Evolutionary conservation across 2,113 vertebrate species (phyloP), one percentile per base, ranked within the genome.

Genomic region (Thamnophis sirtalis): DNA sequence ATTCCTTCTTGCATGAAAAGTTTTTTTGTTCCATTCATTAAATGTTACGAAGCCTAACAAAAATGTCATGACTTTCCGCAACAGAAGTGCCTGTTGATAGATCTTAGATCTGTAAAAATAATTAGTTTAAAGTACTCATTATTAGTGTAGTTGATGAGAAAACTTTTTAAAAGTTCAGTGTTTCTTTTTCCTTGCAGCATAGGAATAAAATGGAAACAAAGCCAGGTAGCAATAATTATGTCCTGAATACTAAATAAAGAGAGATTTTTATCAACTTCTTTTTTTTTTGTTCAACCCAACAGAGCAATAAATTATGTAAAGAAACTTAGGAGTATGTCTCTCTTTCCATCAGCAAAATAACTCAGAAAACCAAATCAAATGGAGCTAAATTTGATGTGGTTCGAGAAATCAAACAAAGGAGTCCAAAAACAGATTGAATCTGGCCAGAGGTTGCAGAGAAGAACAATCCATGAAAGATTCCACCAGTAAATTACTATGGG

Each of bases 61-160:
- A 87, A 92, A 90, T 93, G n/a, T 85, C 89, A 38, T 87, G 85
- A 92, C 1, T 0, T 87, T 88, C 89, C 88, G 93, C 92, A 89
- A 93, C 93, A 95, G 93, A 89, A 90, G 53, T 2, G 54, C 50
- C 55, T 51, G 56, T 43, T 17, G 3, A 90, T 91, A 28, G 95
- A 94, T 90, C 93, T 92, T 92, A 92, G 91, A 95, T 94, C 86
- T 60, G 91, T 94, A 91, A 60, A 93, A 92, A 90, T 51, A 55
- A 86, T 91, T 94, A 92, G 95, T 93, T 94, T 95, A 95, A 93
- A 90, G 94, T 96, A 93, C 63, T 94, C 93, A 89, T 96, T 92
- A 94, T 93, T 94, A 95, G 94, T 68, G 92, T 26, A 90, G 28
- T 51, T 92, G 92, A 92, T 89, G 89, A 95, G 93, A 95, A 95